These are phyloP conservation scores for Capra hircus DNA, from an alignment of 2,113 vertebrate species.

Conservation along the genomic window DNA sequence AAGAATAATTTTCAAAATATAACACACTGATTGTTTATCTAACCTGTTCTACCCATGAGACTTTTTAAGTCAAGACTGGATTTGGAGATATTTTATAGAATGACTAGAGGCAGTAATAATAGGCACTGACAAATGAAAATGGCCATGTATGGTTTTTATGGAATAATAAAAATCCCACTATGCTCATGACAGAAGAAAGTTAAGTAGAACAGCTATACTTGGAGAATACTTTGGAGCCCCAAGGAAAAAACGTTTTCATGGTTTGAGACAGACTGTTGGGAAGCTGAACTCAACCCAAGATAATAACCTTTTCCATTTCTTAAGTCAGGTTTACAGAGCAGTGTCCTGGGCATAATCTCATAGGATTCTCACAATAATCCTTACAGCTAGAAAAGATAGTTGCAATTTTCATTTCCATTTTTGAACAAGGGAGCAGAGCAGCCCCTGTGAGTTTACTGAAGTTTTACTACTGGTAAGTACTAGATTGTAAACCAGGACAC, in stretches of 20 bases:
- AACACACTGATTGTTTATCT: not conserved
- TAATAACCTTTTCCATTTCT: not conserved
- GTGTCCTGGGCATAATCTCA: not conserved
- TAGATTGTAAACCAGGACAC: not conserved
- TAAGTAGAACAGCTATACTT: slow-evolving; percentile 23
- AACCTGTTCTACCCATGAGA: not conserved
- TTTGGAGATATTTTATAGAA: slow-evolving; percentile 7
- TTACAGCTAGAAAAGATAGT: not conserved
- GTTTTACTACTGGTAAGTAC: not conserved
- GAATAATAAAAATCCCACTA: slow-evolving; percentile 25
- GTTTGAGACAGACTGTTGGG: not conserved
- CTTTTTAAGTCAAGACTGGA: not conserved
- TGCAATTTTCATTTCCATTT: slow-evolving; percentile 4
- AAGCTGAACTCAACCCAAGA: not conserved
- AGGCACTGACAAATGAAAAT: slow-evolving; percentile 18
- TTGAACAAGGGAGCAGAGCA: not conserved
- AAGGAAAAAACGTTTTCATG: not conserved
- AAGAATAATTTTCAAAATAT: slow-evolving; percentile 32
- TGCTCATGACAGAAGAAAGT: not conserved
- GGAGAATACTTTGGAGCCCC: not conserved
- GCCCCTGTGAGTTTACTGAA: not conserved
- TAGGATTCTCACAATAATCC: not conserved
- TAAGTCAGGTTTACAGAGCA: not conserved
- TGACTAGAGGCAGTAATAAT: not conserved
- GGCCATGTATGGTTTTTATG: not conserved